Percentiles rank a stretch among this genome's conserved stretches.
Evolutionary conservation across 2,797 vertebrate species (phyloP).

Genomic region (Chelon auratus): DNA sequence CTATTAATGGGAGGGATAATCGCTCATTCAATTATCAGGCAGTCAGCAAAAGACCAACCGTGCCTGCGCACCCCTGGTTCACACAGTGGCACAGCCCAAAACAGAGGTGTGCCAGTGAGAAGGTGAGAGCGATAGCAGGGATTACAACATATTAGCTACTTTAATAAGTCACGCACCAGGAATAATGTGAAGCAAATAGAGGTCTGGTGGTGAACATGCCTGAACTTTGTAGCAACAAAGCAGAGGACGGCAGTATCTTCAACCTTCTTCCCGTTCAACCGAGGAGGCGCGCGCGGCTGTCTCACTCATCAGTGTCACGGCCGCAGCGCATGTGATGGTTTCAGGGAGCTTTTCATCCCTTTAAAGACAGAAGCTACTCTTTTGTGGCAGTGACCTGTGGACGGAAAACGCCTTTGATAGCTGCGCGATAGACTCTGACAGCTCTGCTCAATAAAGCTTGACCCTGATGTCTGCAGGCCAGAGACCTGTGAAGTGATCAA

Average conservation of each 20-base stretch:
- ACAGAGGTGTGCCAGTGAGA: conserved; percentile 86
- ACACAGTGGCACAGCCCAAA: conserved; percentile 82
- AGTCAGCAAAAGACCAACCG: conserved; percentile 91
- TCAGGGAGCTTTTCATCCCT: conserved; percentile 25
- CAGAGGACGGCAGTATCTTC: conserved; percentile 33
- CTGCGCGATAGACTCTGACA: conserved; percentile 39
- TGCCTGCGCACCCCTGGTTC: conserved; percentile 78
- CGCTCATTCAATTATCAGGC: conserved; percentile 99
- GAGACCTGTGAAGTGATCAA: conserved; percentile 76
- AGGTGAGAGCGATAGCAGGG: conserved; percentile 90
- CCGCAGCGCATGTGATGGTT: conserved; percentile 5
- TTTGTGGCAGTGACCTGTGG: conserved; percentile 30
- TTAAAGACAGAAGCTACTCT: conserved; percentile 23
- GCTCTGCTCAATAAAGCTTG: conserved; percentile 59
- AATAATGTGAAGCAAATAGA: conserved; percentile 56
- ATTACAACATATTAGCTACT: conserved; percentile 89
- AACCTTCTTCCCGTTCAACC: conserved; percentile 20
- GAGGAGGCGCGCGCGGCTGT: conserved; percentile 24
- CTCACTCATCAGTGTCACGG: conserved; percentile 24
- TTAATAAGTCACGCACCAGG: conserved; percentile 78
- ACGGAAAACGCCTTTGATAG: conserved; percentile 24
- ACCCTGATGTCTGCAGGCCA: conserved; percentile 69
- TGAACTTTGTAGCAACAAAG: conserved; percentile 70
- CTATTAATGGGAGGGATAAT: conserved; percentile 99
- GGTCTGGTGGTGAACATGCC: conserved; percentile 52